These are phyloP conservation scores for Operophtera brumata DNA, from an alignment of 2,888 invertebrate genomes.

Conservation along the genomic window DNA sequence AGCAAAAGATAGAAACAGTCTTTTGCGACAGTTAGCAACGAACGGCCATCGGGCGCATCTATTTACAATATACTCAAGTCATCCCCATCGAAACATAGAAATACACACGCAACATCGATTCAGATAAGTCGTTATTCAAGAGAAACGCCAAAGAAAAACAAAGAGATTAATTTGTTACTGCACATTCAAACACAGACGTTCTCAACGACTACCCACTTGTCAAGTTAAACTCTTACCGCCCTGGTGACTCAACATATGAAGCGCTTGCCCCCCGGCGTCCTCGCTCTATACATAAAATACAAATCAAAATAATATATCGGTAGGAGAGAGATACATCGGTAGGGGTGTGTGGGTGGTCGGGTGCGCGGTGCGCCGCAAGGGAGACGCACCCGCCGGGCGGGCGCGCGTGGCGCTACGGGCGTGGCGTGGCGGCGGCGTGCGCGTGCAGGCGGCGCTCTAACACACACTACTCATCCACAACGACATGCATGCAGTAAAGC, in stretches of 20 bases:
- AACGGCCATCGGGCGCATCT: slow-evolving; percentile 80
- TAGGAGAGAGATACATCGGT: slow-evolving; percentile 68
- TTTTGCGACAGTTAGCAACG: slow-evolving; percentile 81
- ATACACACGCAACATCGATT: slow-evolving; percentile 81
- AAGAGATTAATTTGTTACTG: slow-evolving; percentile 75
- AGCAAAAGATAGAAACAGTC: slow-evolving; percentile 80
- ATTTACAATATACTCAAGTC: slow-evolving; percentile 77
- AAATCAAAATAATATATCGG: slow-evolving; percentile 80
- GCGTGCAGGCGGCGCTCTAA: slow-evolving; percentile 38
- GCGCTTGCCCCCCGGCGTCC: slow-evolving; percentile 94
- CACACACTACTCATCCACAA: slow-evolving; percentile 75
- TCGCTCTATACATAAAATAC: slow-evolving; percentile 90
- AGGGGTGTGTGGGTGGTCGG: slow-evolving; percentile 71
- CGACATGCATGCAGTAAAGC: slow-evolving; percentile 80
- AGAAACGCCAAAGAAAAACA: slow-evolving; percentile 81
- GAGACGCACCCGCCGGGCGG: slow-evolving; percentile 43
- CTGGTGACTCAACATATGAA: slow-evolving; percentile 94
- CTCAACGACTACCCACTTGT: slow-evolving; percentile 79
- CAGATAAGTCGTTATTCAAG: slow-evolving; percentile 79
- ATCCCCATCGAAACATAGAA: slow-evolving; percentile 81
- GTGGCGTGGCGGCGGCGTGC: slow-evolving; percentile 41
- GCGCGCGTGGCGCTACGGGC: slow-evolving; percentile 47
- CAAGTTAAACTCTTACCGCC: slow-evolving; percentile 90
- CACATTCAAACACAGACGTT: slow-evolving; percentile 81
- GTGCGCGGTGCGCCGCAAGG: slow-evolving; percentile 60